Evolutionary conservation across 2,888 invertebrate species (phyloP).

Genomic region (Epicampocera succincta): DNA sequence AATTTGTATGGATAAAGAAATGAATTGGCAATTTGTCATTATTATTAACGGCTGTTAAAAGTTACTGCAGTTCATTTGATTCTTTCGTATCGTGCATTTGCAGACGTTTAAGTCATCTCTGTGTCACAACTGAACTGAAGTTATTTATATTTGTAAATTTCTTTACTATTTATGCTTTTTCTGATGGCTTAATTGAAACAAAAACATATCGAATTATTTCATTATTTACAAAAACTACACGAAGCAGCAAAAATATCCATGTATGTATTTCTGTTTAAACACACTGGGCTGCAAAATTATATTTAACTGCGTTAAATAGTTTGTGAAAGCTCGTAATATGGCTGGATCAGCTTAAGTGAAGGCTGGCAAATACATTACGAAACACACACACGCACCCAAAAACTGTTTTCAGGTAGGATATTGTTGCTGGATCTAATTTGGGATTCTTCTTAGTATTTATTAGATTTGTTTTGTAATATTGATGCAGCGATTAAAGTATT

Average conservation of each 20-base stretch:
- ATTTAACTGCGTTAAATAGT: not conserved
- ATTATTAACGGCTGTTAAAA: not conserved
- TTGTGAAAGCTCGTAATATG: too few relatives aligned
- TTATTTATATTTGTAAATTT: conserved; percentile 18
- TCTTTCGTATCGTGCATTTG: conserved; percentile 9
- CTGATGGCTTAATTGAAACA: conserved; percentile 38
- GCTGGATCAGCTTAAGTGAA: too few relatives aligned
- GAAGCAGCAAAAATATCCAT: conserved; percentile 9
- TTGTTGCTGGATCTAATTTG: too few relatives aligned
- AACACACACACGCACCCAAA: too few relatives aligned
- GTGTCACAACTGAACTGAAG: conserved; percentile 28
- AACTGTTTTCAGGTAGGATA: too few relatives aligned
- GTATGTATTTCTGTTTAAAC: too few relatives aligned
- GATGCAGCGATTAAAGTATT: too few relatives aligned
- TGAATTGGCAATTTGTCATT: not conserved
- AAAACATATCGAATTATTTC: conserved; percentile 37
- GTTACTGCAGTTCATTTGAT: conserved; percentile 4
- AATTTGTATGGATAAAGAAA: not conserved
- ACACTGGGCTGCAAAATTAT: not conserved
- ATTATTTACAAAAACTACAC: conserved; percentile 10
- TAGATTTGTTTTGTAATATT: too few relatives aligned
- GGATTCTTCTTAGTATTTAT: too few relatives aligned
- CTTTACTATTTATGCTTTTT: conserved; percentile 6
- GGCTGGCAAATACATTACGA: too few relatives aligned
- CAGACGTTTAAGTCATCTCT: conserved; percentile 41